Percentiles rank a stretch among this genome's conserved stretches.
Conservation (phyloP, 1,140 invertebrate species). For the Dendroctonus ponderosae region DNA sequence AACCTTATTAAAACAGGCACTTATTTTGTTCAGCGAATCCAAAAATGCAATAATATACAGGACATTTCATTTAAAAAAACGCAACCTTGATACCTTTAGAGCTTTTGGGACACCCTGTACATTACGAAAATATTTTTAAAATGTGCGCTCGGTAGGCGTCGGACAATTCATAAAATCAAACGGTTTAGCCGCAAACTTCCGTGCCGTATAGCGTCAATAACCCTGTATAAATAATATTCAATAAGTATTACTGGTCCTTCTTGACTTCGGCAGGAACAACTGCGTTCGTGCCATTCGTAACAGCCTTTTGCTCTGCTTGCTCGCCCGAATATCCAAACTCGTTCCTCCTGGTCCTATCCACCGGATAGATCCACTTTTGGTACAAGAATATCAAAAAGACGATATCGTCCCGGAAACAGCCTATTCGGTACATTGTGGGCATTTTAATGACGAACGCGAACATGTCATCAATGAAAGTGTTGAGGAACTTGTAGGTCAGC, state of each 20-base stretch:
- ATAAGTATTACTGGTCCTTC: slow-evolving; percentile 26
- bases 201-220: no score
- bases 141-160: no score
- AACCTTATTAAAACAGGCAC: no score
- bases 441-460: slow-evolving; percentile 99
- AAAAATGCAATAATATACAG: no score
- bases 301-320: slow-evolving; percentile 32
- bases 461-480: slow-evolving; percentile 99
- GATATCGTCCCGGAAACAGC: slow-evolving; percentile 97
- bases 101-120: no score
- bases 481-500: slow-evolving; percentile 99
- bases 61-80: no score
- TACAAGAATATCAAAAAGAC: slow-evolving; percentile 99
- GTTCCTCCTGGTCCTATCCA: slow-evolving; percentile 90
- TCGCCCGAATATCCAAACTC: slow-evolving; percentile 92
- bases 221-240: no score
- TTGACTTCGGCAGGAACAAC: slow-evolving; percentile 9
- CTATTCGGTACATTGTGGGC: slow-evolving; percentile 94
- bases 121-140: no score
- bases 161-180: no score
- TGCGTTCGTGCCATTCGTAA: slow-evolving; percentile 11
- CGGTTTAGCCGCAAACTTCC: no score
- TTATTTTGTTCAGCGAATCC: no score
- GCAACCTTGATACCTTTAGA: no score
- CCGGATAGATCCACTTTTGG: slow-evolving; percentile 97